Percentiles rank a stretch among this genome's conserved stretches.
Conservation (phyloP, 2,888 invertebrate genomes). For the Conomelus anceps region DNA sequence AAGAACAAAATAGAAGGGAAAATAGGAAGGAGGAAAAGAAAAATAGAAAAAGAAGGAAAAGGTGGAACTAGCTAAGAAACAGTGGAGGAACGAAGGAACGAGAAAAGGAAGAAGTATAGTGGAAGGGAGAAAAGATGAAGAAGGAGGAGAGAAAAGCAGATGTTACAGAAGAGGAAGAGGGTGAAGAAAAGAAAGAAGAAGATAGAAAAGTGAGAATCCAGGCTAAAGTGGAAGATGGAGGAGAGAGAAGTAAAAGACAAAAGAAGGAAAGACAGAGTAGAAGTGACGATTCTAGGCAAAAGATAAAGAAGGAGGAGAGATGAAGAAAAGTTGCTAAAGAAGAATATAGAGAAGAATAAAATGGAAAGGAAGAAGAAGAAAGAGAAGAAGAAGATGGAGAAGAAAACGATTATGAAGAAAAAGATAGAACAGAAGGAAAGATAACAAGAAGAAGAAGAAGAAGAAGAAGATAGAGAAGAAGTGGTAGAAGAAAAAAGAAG, state of each 20-base stretch:
- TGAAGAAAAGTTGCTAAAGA: neutral
- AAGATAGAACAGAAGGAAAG: too few relatives aligned
- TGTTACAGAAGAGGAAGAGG: neutral
- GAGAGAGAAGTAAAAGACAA: constrained; percentile 7
- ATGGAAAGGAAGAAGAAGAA: neutral
- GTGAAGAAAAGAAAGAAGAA: too few relatives aligned
- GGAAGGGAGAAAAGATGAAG: too few relatives aligned
- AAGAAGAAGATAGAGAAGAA: constrained; percentile 13
- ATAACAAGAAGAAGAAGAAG: constrained; percentile 32
- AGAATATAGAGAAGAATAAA: too few relatives aligned
- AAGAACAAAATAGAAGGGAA: too few relatives aligned
- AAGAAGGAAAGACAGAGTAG: neutral
- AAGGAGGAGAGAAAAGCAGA: neutral
- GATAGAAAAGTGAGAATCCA: constrained; percentile 31
- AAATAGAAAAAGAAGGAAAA: too few relatives aligned
- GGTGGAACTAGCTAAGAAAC: too few relatives aligned
- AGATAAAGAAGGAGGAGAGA: neutral
- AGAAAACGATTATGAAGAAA: too few relatives aligned
- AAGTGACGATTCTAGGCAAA: neutral
- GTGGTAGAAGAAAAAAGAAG: neutral
- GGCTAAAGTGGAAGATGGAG: constrained; percentile 29
- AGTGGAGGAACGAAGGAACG: too few relatives aligned
- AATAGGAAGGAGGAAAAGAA: too few relatives aligned
- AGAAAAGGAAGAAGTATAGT: neutral
- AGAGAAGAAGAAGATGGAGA: neutral